Base-by-base conservation (phyloP, 2,113 vertebrate species). In the Rissa tridactyla region DNA sequence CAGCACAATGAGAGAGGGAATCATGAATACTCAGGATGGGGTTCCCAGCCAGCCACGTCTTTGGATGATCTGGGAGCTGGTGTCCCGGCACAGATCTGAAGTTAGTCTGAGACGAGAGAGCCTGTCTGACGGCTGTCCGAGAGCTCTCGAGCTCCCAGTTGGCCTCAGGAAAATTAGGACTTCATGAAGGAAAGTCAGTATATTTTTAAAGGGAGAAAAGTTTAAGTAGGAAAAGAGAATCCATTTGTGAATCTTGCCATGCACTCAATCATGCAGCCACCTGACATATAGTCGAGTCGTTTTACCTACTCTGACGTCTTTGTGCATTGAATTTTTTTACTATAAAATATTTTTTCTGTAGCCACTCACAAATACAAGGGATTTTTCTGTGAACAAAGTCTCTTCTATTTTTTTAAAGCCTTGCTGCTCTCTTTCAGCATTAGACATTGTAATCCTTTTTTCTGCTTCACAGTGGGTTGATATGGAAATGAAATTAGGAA, bases 221-320 rank as follows among this genome's bases (percentile, higher is more conserved):
- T 19, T 86, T n/a, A 65, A 58, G 32, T 12, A 49, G 34, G 11
- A 66, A 40, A 60, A 82, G 4, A 5, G 17, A 70, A 81, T 64
- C 26, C 1, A 5, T 65, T 66, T 54, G 27, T 70, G 27, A 65
- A 49, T 69, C 23, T 38, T 84, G 13, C 8, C 14, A 30, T 75
- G 23, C 12, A 27, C 29, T 44, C 42, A 75, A 84, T 78, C 10
- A 21, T 1, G 0, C 15, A 95, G 36, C 22, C 42, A 87, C 20
- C 38, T 71, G 26, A 42, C 29, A 55, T 36, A 55, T 1, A 55
- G 11, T 34, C 2, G 1, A 83, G 46, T 15, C 0, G 0, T 89
- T 78, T 91, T 71, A 20, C 29, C 13, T 84, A 10, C 29, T 64
- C 27, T 66, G 29, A 75, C 62, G 38, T 70, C 64, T 86, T 49